Base-by-base conservation (phyloP, 2,888 invertebrate species). In the Cistogaster globosa region DNA sequence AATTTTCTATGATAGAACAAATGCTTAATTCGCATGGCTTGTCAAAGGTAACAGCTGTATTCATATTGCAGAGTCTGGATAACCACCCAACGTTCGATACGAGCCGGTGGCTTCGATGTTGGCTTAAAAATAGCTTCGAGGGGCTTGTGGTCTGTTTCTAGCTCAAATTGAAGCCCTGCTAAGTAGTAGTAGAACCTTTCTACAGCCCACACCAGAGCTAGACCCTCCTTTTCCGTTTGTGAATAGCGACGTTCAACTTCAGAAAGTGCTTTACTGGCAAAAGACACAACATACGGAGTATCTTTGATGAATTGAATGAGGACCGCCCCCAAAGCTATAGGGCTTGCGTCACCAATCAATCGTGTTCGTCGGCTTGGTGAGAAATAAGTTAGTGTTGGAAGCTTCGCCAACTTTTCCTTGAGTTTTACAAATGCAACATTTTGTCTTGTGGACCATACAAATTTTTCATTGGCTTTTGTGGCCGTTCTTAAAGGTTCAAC, bases 291-390 rank as follows among this genome's bases (percentile, higher is more conserved):
- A 20, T 42, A 18, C 3, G 81, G 80, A 51, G 57, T 57, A 14
- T 67, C 20, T 14, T 22, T 51, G 36, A 87, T 69, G 8, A 80
- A 81, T 81, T 91, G 90, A 12, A 88, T 87, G 6, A 91, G 72
- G 1, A 91, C 89, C 1, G 87, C 89, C 0, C 90, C 90, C 11
- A 91, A 57, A 0, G 87, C 89, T 6, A 90, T 89, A 11, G 90
- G 89, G 38, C 90, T 90, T 14, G 91, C 91, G 68, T 92, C 91
- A 7, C 90, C 90, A n/a, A 90, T 86, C 0, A 91, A 84, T 65
- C 88, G 87, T 8, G 91, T 90, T 51, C 81, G 82, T 5, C 87
- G 87, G 4, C 87, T 78, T 42, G 82, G 87, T 69, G 90, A 84
- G 71, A 88, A 92, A 78, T 89, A 89, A 38, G 88, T 88, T 16